Base-by-base conservation (phyloP, 1,140 invertebrate genomes). In the Phymorhynchus buccinoides region DNA sequence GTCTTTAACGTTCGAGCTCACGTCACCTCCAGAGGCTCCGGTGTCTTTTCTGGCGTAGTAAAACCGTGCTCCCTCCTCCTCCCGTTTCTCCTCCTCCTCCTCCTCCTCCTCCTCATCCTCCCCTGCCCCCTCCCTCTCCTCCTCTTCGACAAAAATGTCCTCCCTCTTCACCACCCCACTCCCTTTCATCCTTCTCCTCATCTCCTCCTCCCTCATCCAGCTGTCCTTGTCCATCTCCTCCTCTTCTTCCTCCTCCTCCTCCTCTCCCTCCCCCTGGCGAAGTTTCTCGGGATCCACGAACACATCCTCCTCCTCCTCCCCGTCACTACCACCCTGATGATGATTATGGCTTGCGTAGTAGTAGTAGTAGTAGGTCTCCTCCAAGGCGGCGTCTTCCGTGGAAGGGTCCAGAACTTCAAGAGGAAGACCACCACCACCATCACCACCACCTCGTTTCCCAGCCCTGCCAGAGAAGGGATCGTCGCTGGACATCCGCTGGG, bases 401-500 rank as follows among this genome's bases (percentile, higher is more conserved):
- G 18, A 27, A 27, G 56, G 56, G 56, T 62, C 9, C 71, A 81
- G 78, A 86, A 83, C 35, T 84, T 75, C 27, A 84, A 39, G 22
- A 88, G 86, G 88, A 88, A 87, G 77, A 73, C 80, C 18, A n/a
- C 80, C 56, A 1, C 39, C 37, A 62, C 88, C 89, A 68, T 71
- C 87, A 1, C 68, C 32, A 39, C 42, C 77, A 16, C 42, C 30
- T 3, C 79, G 32, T n/a, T 32, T 56, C n/a, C 42, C 48, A 48
- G 44, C 44, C n/a, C n/a, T n/a, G n/a, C n/a, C n/a, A n/a, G 9
- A 62, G n/a, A 87, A 83, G 18, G 81, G 75, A 78, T 87, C 85
- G 37, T 87, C 85, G 27, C 84, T 39, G 27, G 88, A 84, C 89
- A 90, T 90, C 71, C 85, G 79, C 22, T 48, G 80, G 0, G 68